These are phyloP conservation scores for Rhimphoctona megacephalus DNA, from an alignment of 2,888 invertebrate genomes.

Conservation along the genomic window DNA sequence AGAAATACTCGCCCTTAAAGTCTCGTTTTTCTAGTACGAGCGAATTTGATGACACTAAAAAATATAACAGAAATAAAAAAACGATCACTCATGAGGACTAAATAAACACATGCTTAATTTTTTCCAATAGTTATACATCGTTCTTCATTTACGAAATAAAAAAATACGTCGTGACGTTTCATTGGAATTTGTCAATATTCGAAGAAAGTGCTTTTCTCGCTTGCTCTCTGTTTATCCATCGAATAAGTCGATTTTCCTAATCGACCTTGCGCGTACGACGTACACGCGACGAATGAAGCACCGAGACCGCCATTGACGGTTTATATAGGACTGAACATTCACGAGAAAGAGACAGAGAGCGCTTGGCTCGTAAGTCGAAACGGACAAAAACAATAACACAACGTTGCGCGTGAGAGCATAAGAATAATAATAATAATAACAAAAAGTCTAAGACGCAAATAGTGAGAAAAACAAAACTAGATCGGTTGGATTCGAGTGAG, in stretches of 20 bases:
- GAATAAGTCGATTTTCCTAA: conserved; percentile 22
- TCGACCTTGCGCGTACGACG: conserved; percentile 59
- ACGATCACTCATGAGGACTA: neutral
- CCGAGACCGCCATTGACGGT: conserved; percentile 50
- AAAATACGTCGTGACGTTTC: neutral
- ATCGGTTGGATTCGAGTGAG: neutral
- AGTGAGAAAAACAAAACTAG: neutral
- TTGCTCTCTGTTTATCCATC: conserved; percentile 4
- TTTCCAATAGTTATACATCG: neutral
- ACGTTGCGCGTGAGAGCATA: neutral
- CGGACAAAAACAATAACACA: conserved; percentile 40
- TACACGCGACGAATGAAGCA: conserved; percentile 48
- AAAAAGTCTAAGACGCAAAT: neutral
- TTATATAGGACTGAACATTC: neutral
- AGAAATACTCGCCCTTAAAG: conserved; percentile 67
- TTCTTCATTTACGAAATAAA: neutral
- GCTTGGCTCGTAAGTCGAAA: conserved; percentile 21
- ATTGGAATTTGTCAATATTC: neutral
- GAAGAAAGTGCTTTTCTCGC: neutral
- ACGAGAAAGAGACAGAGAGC: conserved; percentile 3
- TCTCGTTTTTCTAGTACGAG: conserved; percentile 63
- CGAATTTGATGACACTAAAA: conserved; percentile 61
- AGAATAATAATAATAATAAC: neutral
- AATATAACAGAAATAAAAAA: neutral
- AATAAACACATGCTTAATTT: conserved; percentile 1